A percentile compares a stretch with the other conserved stretches of the same genome.
phyloP scores from a whole-genome alignment of 2,888 invertebrate genomes.

The Alloplasta piceator region DNA sequence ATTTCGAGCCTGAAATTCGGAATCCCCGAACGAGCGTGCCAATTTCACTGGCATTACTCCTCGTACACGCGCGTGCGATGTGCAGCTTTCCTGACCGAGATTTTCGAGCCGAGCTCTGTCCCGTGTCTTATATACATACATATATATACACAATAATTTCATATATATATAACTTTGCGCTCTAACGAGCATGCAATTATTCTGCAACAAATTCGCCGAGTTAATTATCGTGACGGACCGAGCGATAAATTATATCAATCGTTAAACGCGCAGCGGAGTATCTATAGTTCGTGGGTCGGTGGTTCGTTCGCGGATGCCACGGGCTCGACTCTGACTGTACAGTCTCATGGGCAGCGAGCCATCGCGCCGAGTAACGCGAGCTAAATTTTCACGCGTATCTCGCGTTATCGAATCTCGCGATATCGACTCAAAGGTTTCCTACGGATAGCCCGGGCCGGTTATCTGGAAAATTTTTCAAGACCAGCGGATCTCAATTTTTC shows the following conservation, averaged over 20 bases:
- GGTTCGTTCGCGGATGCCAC: not conserved
- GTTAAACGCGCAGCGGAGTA: conserved; percentile 39
- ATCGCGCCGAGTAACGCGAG: too few species aligned
- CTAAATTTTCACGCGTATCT: too few species aligned
- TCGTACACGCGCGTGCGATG: too few species aligned
- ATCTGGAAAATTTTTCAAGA: too few species aligned
- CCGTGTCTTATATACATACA: not conserved
- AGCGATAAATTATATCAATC: conserved; percentile 60
- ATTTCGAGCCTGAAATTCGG: too few species aligned
- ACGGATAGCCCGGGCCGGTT: too few species aligned
- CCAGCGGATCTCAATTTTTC: too few species aligned
- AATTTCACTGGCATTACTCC: too few species aligned
- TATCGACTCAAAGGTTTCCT: too few species aligned
- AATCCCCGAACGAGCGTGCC: too few species aligned
- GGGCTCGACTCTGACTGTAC: not conserved
- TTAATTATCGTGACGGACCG: conserved; percentile 53
- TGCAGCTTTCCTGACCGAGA: conserved; percentile 55
- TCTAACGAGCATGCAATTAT: conserved; percentile 58
- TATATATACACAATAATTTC: not conserved
- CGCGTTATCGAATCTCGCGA: too few species aligned
- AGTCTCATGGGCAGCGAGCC: too few species aligned
- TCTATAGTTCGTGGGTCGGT: not conserved
- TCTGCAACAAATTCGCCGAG: conserved; percentile 53
- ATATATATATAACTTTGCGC: conserved; percentile 14
- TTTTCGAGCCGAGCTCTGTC: conserved; percentile 45